phyloP scores from a whole-genome alignment of 2,113 vertebrate species.

The Arizona elegans region DNA sequence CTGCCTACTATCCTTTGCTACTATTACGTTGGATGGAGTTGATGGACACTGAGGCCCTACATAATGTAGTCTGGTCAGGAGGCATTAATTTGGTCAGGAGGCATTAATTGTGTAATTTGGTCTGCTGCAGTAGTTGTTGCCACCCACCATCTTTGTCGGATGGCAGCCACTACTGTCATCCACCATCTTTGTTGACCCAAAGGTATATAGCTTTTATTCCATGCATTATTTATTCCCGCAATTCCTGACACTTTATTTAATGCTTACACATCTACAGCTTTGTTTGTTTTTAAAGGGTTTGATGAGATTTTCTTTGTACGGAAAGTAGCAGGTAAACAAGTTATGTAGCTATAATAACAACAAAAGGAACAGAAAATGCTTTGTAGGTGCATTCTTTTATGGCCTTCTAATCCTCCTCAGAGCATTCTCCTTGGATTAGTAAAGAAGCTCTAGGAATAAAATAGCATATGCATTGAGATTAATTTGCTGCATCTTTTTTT shows the following conservation, averaged over 20 bases:
- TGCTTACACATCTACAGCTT: background rate
- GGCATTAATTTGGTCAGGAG: background rate
- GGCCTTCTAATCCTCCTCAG: conserved; percentile 38
- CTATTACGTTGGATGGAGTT: background rate
- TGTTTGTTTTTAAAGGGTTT: background rate
- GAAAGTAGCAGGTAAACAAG: conserved; percentile 33
- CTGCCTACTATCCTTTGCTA: background rate
- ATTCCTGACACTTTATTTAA: background rate
- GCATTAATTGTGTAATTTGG: background rate
- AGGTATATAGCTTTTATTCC: background rate
- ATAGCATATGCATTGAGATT: conserved; percentile 49
- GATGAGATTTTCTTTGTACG: conserved; percentile 28
- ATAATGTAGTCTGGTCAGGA: background rate
- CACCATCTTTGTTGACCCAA: background rate
- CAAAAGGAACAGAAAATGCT: conserved; percentile 45
- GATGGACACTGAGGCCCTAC: background rate
- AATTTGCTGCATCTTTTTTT: conserved; percentile 1
- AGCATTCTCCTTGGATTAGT: conserved; percentile 49
- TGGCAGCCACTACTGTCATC: background rate
- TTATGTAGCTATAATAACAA: conserved; percentile 41
- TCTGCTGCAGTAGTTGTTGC: background rate
- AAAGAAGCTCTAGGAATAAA: conserved; percentile 46
- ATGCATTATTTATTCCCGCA: background rate
- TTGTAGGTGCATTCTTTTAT: conserved; percentile 59
- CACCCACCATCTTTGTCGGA: too few species aligned